These are phyloP conservation scores for Dendrocincla fuliginosa DNA, from an alignment of 2,797 vertebrate species.

Conservation along the genomic window DNA sequence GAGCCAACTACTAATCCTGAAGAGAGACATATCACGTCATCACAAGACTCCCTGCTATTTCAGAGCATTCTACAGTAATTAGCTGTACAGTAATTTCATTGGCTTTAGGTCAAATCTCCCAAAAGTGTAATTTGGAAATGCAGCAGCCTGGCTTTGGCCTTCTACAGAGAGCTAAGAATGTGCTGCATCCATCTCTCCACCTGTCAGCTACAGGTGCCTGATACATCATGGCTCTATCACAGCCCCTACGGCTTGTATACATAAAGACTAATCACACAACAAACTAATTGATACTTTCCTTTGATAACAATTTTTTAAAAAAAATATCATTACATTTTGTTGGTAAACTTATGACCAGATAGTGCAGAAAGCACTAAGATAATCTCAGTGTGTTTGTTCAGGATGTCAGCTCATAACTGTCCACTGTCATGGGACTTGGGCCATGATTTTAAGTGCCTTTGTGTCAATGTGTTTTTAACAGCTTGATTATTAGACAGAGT, in stretches of 20 bases:
- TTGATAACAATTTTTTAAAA: background rate
- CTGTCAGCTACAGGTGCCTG: background rate
- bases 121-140: background rate
- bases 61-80: background rate
- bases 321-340: background rate
- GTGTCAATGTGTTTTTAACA: background rate
- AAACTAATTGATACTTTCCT: background rate
- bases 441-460: background rate
- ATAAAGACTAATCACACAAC: background rate
- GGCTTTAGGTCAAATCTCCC: background rate
- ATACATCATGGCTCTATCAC: background rate
- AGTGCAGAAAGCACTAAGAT: background rate
- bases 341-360: background rate
- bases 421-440: background rate
- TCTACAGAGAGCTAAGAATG: background rate
- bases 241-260: accelerated
- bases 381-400: background rate
- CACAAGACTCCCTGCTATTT: background rate
- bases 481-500: background rate
- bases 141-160: background rate
- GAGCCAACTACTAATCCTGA: background rate
- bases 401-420: background rate
- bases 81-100: background rate
- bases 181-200: background rate
- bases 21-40: background rate